Conservation (phyloP, 2,113 vertebrate genomes). For the Eulemur macaco region DNA sequence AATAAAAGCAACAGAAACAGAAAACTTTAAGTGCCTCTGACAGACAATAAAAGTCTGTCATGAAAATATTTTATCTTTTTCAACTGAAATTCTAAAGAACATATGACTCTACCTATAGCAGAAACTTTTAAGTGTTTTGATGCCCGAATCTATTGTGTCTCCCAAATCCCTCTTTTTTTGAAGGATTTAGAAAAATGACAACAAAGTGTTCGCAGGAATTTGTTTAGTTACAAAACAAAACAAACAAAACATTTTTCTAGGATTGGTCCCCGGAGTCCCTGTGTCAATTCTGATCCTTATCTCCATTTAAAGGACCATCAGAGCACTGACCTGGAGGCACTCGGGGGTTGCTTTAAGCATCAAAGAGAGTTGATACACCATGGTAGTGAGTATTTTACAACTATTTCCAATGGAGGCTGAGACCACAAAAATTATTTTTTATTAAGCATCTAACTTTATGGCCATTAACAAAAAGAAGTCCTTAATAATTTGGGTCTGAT, state of each 20-base stretch:
- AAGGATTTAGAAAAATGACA: slow-evolving; percentile 74
- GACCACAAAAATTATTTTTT: neutral
- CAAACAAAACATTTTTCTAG: slow-evolving; percentile 75
- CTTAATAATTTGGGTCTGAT: neutral
- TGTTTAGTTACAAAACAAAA: slow-evolving; percentile 78
- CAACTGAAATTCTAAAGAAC: slow-evolving; percentile 23
- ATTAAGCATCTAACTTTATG: neutral
- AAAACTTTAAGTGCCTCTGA: neutral
- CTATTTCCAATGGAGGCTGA: slow-evolving; percentile 12
- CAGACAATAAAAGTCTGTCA: neutral
- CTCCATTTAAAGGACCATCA: slow-evolving; percentile 56
- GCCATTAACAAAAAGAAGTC: neutral
- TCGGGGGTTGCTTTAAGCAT: slow-evolving; percentile 29
- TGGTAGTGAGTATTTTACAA: slow-evolving; percentile 26
- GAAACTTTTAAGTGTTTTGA: slow-evolving; percentile 59
- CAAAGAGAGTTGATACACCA: slow-evolving; percentile 41
- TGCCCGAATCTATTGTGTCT: slow-evolving; percentile 48
- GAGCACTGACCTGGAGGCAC: slow-evolving; percentile 43
- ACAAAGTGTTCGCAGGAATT: slow-evolving; percentile 75
- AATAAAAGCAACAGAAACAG: neutral
- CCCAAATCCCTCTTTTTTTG: slow-evolving; percentile 33
- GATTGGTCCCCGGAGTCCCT: slow-evolving; percentile 39
- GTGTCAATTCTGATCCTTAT: slow-evolving; percentile 72
- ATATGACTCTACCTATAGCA: neutral
- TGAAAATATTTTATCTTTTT: slow-evolving; percentile 8